Percentiles rank a stretch among this genome's conserved stretches.
Conservation (phyloP, 1,140 invertebrate genomes). For the Colletes latitarsis region DNA sequence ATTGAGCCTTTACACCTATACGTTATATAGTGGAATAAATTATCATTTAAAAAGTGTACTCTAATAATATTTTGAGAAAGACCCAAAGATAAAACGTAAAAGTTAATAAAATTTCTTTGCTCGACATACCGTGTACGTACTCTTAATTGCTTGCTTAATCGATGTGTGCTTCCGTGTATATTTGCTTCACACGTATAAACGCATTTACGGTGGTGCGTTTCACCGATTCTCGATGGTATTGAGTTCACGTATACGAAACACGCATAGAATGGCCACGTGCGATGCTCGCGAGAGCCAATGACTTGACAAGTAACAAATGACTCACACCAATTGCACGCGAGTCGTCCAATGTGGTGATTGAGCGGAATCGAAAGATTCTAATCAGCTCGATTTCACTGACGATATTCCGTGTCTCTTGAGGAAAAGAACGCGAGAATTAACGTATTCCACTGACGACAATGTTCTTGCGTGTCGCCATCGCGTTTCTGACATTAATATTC, state of each 20-base stretch:
- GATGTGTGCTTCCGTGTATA: too few species aligned
- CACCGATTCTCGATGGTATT: too few species aligned
- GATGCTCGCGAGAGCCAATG: slow-evolving; percentile 13
- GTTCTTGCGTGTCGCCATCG: neutral
- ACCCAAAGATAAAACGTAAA: too few species aligned
- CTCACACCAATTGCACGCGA: neutral
- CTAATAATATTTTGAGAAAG: too few species aligned
- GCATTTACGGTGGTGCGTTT: neutral
- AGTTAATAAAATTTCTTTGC: too few species aligned
- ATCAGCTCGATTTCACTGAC: neutral
- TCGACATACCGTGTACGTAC: too few species aligned
- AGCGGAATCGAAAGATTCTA: neutral
- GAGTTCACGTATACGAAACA: too few species aligned
- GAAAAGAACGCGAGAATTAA: neutral
- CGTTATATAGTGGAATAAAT: too few species aligned
- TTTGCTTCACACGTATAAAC: neutral
- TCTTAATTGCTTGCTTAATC: too few species aligned
- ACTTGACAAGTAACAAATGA: slow-evolving; percentile 21
- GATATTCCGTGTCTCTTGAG: too few species aligned
- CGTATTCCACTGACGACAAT: neutral
- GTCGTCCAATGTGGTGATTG: neutral
- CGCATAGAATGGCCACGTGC: neutral
- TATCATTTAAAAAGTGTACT: too few species aligned
- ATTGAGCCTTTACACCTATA: too few species aligned
- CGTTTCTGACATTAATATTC: neutral